Evolutionary conservation across 1,140 invertebrate genomes (phyloP).

Genomic region (Apocrypta bakeri): DNA sequence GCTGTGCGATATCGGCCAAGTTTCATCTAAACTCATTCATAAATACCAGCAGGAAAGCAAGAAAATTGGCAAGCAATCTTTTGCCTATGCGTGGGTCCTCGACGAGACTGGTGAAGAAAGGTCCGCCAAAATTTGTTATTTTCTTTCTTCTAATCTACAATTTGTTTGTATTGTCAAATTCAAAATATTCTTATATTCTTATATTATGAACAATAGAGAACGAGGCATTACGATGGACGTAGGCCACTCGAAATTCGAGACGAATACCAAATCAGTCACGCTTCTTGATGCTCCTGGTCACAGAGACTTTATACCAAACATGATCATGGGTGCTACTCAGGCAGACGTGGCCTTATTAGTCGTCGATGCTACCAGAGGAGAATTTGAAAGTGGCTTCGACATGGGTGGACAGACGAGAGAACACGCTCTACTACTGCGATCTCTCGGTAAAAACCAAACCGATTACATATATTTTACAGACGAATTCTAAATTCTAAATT

Average conservation of each 20-base stretch:
- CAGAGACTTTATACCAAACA: slow-evolving; percentile 99
- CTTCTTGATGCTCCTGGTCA: slow-evolving; percentile 98
- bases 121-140: slow-evolving; percentile 64
- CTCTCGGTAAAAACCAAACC: slow-evolving; percentile 79
- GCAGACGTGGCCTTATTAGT: slow-evolving; percentile 98
- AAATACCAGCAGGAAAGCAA: slow-evolving; percentile 99
- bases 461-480: neutral
- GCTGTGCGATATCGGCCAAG: slow-evolving; percentile 91
- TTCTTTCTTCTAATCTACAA: slow-evolving; percentile 36
- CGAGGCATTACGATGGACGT: slow-evolving; percentile 98
- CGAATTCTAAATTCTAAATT: slow-evolving; percentile 5
- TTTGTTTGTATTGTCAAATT: too few relatives aligned
- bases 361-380: slow-evolving; percentile 95
- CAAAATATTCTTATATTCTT: too few relatives aligned
- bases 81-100: slow-evolving; percentile 99
- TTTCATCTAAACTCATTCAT: slow-evolving; percentile 93
- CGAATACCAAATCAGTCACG: slow-evolving; percentile 87
- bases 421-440: slow-evolving; percentile 94
- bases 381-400: slow-evolving; percentile 99
- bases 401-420: slow-evolving; percentile 97
- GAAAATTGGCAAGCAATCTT: slow-evolving; percentile 98
- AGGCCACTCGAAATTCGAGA: slow-evolving; percentile 95
- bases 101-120: slow-evolving; percentile 99
- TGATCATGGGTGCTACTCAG: slow-evolving; percentile 98
- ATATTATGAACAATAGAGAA: slow-evolving; percentile 73